phyloP scores from a whole-genome alignment of 1,140 invertebrate species.

The Magallana gigas region DNA sequence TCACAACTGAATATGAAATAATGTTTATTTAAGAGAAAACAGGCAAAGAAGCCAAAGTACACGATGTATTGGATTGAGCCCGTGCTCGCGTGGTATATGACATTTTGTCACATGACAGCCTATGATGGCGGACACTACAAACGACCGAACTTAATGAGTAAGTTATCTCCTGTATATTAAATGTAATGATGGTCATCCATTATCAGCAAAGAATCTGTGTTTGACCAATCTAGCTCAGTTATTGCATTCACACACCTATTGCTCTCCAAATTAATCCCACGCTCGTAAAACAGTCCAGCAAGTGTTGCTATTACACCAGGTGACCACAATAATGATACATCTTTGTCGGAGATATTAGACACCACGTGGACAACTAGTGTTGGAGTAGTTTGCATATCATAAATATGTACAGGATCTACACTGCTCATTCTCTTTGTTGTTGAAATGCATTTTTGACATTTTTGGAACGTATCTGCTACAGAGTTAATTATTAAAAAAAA shows the following conservation, averaged over 20 bases:
- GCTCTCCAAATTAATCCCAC: constrained; percentile 24
- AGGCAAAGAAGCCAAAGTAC: no score
- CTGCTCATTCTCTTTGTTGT: no score
- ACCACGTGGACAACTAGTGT: no score
- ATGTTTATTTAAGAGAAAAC: no score
- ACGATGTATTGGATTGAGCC: no score
- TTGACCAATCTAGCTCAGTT: constrained; percentile 26
- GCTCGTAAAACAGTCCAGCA: constrained; percentile 13
- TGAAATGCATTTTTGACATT: no score
- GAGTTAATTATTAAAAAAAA: no score
- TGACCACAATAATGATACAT: not conserved
- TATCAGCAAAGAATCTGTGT: constrained; percentile 28
- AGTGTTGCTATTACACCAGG: not conserved
- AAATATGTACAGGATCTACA: not conserved
- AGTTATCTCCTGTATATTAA: constrained; percentile 34
- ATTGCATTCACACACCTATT: constrained; percentile 30
- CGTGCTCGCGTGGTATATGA: not conserved
- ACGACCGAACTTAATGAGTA: not conserved
- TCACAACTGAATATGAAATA: no score
- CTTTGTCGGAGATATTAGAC: no score
- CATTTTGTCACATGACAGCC: not conserved
- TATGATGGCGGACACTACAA: constrained; percentile 15
- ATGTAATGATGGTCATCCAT: constrained; percentile 35
- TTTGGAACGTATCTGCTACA: no score
- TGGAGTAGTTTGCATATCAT: not conserved